phyloP scores from a whole-genome alignment of 92 coral and sea anemone species.

The Pocillopora grandis region DNA sequence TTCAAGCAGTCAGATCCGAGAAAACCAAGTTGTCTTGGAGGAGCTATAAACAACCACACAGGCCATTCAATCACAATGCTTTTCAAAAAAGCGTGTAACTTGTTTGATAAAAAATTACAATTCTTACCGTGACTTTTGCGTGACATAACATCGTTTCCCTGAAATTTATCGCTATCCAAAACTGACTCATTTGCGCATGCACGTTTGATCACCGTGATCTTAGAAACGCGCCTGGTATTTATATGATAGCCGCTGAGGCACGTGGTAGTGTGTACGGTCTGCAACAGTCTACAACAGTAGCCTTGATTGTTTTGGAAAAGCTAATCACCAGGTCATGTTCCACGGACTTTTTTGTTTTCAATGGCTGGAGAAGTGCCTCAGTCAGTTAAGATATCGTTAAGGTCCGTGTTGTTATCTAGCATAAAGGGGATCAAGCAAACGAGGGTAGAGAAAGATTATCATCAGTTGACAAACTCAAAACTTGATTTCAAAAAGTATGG shows the following conservation, averaged over 20 bases:
- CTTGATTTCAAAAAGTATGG: constrained; percentile 74
- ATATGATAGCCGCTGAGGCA: constrained; percentile 8
- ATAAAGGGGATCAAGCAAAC: constrained; percentile 75
- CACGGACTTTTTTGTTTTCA: neutral
- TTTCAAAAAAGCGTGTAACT: too few relatives aligned
- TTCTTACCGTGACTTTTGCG: too few relatives aligned
- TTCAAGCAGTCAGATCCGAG: too few relatives aligned
- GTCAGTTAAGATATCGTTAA: constrained; percentile 53
- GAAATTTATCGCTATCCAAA: too few relatives aligned
- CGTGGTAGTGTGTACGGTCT: constrained; percentile 2
- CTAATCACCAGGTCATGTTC: neutral
- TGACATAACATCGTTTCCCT: too few relatives aligned
- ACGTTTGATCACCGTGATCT: too few relatives aligned
- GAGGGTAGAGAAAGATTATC: constrained; percentile 60
- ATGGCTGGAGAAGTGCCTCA: constrained; percentile 79
- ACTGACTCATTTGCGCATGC: too few relatives aligned
- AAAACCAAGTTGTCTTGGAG: too few relatives aligned
- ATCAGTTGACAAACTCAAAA: constrained; percentile 38
- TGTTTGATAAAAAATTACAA: too few relatives aligned
- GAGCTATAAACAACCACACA: too few relatives aligned
- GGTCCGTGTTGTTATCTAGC: constrained; percentile 79
- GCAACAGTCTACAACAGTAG: neutral
- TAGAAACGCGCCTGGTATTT: constrained; percentile 10
- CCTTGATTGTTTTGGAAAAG: neutral
- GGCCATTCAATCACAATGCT: too few relatives aligned